Percentiles rank a stretch among this genome's conserved stretches.
These are phyloP conservation scores for Apostichopus japonicus DNA, from an alignment of 35 echinoderm and acorn worm species.

Conservation along the genomic window DNA sequence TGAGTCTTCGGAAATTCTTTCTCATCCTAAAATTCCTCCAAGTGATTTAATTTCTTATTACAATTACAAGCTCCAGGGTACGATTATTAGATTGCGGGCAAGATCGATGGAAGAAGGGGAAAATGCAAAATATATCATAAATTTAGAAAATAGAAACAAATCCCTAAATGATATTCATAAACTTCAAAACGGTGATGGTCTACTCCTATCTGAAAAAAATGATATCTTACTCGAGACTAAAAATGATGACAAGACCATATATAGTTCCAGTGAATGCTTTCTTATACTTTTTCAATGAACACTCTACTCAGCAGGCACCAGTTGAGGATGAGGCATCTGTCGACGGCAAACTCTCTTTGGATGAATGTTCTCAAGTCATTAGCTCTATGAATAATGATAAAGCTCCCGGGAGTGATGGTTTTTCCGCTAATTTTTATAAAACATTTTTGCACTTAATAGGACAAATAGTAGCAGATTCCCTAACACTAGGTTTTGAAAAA, in stretches of 20 bases:
- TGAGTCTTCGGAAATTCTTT: neutral
- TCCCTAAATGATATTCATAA: neutral
- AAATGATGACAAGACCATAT: no score
- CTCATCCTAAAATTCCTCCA: neutral
- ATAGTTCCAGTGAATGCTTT: neutral
- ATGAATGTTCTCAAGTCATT: neutral
- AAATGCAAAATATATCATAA: slow-evolving; percentile 47
- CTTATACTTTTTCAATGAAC: neutral
- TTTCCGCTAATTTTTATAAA: slow-evolving; percentile 40
- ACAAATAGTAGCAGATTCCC: slow-evolving; percentile 2
- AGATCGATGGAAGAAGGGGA: slow-evolving; percentile 19
- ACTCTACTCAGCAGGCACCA: no score
- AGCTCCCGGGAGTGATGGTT: slow-evolving; percentile 39
- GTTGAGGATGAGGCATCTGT: neutral
- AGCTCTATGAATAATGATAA: slow-evolving; percentile 48
- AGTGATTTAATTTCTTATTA: neutral
- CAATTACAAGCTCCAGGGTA: slow-evolving; percentile 47
- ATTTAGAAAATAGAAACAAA: slow-evolving; percentile 40
- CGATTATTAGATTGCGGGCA: slow-evolving; percentile 14
- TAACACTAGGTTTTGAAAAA: neutral
- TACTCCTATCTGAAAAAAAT: neutral
- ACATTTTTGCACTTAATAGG: neutral
- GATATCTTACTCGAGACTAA: neutral
- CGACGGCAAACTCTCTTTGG: neutral
- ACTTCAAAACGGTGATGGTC: no score